phyloP scores from a whole-genome alignment of 2,888 invertebrate genomes.

The Ecliptopera silaceata region DNA sequence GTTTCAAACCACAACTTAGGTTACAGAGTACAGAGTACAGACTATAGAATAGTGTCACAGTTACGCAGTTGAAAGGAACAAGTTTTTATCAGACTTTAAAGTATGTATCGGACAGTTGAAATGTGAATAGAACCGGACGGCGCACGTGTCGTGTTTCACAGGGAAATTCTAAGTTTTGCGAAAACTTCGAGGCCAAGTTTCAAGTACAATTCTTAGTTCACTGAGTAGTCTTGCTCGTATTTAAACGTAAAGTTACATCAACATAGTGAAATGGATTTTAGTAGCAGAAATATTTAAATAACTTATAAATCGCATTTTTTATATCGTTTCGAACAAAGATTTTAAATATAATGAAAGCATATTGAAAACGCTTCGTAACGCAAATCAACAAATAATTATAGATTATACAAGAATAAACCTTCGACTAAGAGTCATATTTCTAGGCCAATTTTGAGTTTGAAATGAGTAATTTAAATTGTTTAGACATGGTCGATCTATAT shows the following conservation, averaged over 20 bases:
- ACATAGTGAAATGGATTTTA: neutral
- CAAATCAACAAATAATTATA: too few relatives aligned
- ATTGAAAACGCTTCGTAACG: neutral
- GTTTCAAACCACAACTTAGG: too few relatives aligned
- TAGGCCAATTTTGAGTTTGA: too few relatives aligned
- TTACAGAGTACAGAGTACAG: neutral
- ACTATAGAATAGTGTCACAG: neutral
- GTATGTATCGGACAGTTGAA: slow-evolving; percentile 16
- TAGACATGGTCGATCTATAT: too few relatives aligned
- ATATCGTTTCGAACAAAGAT: neutral
- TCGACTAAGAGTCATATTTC: too few relatives aligned
- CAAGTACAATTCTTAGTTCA: slow-evolving; percentile 1
- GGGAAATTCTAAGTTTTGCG: slow-evolving; percentile 10
- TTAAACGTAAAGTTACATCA: neutral
- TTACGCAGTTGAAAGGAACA: neutral
- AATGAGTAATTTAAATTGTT: too few relatives aligned
- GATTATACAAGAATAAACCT: too few relatives aligned
- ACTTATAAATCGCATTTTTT: neutral
- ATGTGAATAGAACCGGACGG: slow-evolving; percentile 2
- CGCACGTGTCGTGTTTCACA: slow-evolving; percentile 21
- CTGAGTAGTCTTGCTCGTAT: neutral
- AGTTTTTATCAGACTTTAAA: slow-evolving; percentile 9
- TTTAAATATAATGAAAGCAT: neutral
- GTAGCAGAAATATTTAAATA: neutral
- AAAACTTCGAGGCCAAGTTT: slow-evolving; percentile 1